These are phyloP conservation scores for Ahaetulla prasina DNA, from an alignment of 2,113 vertebrate species.

Conservation along the genomic window DNA sequence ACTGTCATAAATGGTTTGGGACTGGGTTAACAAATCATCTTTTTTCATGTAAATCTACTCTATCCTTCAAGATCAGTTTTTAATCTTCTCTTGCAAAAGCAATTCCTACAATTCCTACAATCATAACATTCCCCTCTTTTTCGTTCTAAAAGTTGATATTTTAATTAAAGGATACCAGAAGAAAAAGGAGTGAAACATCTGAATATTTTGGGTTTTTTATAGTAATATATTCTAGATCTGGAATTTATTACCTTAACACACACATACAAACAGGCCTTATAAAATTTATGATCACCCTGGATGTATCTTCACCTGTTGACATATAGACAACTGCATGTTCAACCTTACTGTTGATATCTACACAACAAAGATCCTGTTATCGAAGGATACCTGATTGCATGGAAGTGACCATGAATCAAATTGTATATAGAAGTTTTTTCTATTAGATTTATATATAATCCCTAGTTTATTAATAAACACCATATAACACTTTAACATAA, in stretches of 20 bases:
- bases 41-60: background rate
- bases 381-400: background rate
- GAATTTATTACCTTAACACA: background rate
- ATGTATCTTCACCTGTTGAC: background rate
- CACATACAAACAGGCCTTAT: background rate
- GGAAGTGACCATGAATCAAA: background rate
- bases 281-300: background rate
- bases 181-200: background rate
- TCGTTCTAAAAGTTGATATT: background rate
- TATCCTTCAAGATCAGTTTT: background rate
- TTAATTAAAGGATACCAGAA: background rate
- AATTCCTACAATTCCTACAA: background rate
- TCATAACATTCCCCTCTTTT: background rate
- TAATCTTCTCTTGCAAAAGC: background rate
- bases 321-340: background rate
- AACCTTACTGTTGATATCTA: background rate
- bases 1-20: background rate
- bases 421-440: background rate
- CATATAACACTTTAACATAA: background rate
- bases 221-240: background rate
- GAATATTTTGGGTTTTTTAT: background rate
- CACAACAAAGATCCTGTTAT: background rate
- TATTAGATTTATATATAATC: too few species aligned
- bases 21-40: background rate
- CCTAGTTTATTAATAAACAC: background rate